Percentiles rank a stretch among this genome's conserved stretches.
Conservation (phyloP, 2,888 invertebrate species). For the Monoplex corrugatus region DNA sequence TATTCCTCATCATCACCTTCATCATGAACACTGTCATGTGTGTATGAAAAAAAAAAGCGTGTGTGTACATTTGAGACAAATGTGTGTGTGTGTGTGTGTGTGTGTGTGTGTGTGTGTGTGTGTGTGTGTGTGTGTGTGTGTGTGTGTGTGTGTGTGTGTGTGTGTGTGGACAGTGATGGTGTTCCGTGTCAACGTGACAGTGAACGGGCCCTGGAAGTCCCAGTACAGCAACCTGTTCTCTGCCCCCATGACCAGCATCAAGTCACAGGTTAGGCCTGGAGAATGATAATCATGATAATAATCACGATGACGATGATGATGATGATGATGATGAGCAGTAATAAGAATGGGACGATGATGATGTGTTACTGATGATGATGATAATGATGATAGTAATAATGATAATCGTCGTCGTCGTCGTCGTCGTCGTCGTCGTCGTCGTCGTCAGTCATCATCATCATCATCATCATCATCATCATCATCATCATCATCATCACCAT, state of each 20-base stretch:
- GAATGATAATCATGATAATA: too few relatives aligned
- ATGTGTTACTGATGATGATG: too few relatives aligned
- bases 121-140: neutral
- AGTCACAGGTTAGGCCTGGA: neutral
- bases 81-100: neutral
- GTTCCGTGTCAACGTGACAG: conserved; percentile 35
- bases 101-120: neutral
- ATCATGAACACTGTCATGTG: too few relatives aligned
- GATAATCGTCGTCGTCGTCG: too few relatives aligned
- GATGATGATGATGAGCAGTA: too few relatives aligned
- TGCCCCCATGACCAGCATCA: neutral
- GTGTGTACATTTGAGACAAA: neutral
- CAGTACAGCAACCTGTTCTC: conserved; percentile 10
- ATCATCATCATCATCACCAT: neutral
- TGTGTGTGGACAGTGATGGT: conserved; percentile 17
- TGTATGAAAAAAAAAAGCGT: neutral
- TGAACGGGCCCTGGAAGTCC: conserved; percentile 5
- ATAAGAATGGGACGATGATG: too few relatives aligned
- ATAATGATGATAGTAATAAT: too few relatives aligned
- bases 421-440: too few relatives aligned
- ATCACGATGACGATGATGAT: too few relatives aligned
- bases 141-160: conserved; percentile 32
- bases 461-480: neutral
- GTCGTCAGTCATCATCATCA: too few relatives aligned
- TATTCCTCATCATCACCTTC: too few relatives aligned